Percentiles rank a stretch among this genome's conserved stretches.
phyloP scores from a whole-genome alignment of 2,797 vertebrate species.

The Gallirallus australis region DNA sequence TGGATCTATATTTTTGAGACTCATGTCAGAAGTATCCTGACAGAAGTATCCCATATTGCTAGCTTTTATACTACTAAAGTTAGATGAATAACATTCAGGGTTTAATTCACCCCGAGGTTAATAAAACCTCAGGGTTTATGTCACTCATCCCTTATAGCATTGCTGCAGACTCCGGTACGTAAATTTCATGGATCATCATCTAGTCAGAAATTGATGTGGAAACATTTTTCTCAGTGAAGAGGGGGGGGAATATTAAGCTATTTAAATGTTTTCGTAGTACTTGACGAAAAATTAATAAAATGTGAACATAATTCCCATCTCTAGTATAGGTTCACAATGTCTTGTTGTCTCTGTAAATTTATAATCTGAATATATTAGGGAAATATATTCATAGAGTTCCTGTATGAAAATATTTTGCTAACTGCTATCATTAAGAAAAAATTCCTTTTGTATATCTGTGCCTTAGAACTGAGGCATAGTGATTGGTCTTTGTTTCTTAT shows the following conservation, averaged over 20 bases:
- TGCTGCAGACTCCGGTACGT: background rate
- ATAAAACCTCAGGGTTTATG: background rate
- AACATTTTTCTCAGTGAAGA: background rate
- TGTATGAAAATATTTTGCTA: background rate
- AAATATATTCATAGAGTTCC: background rate
- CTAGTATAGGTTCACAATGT: background rate
- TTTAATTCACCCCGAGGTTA: too few relatives aligned
- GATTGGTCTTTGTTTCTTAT: background rate
- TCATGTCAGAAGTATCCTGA: background rate
- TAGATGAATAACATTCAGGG: background rate
- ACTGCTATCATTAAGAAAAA: background rate
- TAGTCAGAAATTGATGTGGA: background rate
- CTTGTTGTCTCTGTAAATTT: background rate
- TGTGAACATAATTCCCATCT: background rate
- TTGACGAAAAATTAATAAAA: background rate
- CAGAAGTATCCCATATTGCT: background rate
- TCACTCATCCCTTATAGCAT: background rate
- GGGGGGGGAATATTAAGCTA: background rate
- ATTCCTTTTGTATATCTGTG: background rate
- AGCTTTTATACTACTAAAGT: background rate
- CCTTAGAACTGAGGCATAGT: background rate
- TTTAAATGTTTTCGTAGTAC: background rate
- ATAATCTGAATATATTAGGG: background rate
- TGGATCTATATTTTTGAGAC: background rate
- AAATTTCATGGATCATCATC: background rate